Base-by-base conservation (phyloP, 2,888 invertebrate genomes). In the Rotaria macrura region DNA sequence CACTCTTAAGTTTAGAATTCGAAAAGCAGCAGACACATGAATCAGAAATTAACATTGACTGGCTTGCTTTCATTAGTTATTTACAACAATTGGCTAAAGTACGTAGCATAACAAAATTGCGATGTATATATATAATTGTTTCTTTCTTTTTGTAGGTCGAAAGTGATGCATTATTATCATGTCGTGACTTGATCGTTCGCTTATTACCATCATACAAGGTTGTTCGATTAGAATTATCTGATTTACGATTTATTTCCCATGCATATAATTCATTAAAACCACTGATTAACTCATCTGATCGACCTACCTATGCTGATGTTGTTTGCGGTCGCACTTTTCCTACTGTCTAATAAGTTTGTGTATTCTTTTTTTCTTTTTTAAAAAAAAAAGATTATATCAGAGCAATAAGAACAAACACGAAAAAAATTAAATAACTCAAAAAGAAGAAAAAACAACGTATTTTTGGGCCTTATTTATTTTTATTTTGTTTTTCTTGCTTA, bases 1-100 rank as follows among this genome's bases (percentile, higher is more conserved):
- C 79, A 43, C n/a, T 79, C 3, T 25, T 79, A 25, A 79, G 79
- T 79, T 25, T 79, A 10, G 79, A 79, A 79, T 43, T 79, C 43
- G 79, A 79, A 43, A 65, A 65, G 34, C 79, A 79, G 43, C 79
- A 79, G 17, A 3, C 6, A 43, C 79, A 79, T 43, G 34, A 34
- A 65, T 65, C 65, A 6, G 65, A 65, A 65, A 79, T 43, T 12
- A 79, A 79, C 43, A 43, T n/a, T 9, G 79, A 79, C 43, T 79
- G 79, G 79, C 17, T 79, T 1, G 43, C 23, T 23, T 79, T 25
- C 4, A 79, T 79, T n/a, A 79, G 25, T 79, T 43, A 43, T 79
- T 79, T 79, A 79, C 79, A 79, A 79, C 23, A 43, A 43, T n/a
- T 79, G n/a, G 79, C 79, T 40, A 79, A 79, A n/a, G 79, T 79